A percentile compares a stretch with the other conserved stretches of the same genome.
phyloP scores from a whole-genome alignment of 2,888 invertebrate species.

The Torymus aiolomorphi region DNA sequence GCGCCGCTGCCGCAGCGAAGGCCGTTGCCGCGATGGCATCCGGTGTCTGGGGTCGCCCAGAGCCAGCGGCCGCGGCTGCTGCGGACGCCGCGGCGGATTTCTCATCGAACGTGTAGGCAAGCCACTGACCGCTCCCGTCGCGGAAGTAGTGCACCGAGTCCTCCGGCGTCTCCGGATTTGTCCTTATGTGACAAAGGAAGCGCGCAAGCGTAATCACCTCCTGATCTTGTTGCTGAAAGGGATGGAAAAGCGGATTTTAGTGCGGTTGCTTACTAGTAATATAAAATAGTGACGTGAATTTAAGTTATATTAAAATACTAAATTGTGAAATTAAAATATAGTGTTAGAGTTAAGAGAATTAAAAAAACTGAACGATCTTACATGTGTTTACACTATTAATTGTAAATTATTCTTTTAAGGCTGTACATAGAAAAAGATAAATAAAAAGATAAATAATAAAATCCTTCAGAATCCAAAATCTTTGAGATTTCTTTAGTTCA shows the following conservation, averaged over 20 bases:
- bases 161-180: slow-evolving; percentile 84
- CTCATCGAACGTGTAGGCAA: slow-evolving; percentile 91
- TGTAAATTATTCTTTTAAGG: too few relatives aligned
- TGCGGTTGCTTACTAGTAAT: too few relatives aligned
- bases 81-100: slow-evolving; percentile 79
- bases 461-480: too few relatives aligned
- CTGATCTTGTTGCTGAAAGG: slow-evolving; percentile 49
- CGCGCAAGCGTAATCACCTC: slow-evolving; percentile 62
- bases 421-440: too few relatives aligned
- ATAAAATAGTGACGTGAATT: too few relatives aligned
- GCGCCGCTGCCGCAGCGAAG: slow-evolving; percentile 72
- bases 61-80: slow-evolving; percentile 61
- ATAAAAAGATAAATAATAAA: too few relatives aligned
- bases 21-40: background rate
- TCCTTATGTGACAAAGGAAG: slow-evolving; percentile 81
- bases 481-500: too few relatives aligned
- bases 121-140: slow-evolving; percentile 91
- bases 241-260: background rate
- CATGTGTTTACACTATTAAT: too few relatives aligned
- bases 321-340: too few relatives aligned
- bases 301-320: too few relatives aligned
- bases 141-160: slow-evolving; percentile 92
- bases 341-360: too few relatives aligned
- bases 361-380: too few relatives aligned
- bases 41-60: slow-evolving; percentile 70